phyloP scores from a whole-genome alignment of 2,888 invertebrate species.

The Phyllotreta striolata region DNA sequence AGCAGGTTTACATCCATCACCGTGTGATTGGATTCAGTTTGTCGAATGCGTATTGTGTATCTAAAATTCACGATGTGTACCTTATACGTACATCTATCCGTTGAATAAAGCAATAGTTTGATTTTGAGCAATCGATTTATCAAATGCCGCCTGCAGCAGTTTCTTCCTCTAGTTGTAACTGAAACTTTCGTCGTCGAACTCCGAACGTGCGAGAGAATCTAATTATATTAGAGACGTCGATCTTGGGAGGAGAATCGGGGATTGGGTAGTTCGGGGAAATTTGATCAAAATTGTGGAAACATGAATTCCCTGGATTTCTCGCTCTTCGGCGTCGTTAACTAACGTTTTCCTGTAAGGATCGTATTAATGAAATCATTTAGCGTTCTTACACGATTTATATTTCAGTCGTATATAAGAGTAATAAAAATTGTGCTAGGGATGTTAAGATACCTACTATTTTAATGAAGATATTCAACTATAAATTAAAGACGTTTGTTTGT shows the following conservation, averaged over 20 bases:
- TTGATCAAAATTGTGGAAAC: slow-evolving; percentile 20
- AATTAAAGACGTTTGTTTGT: no score
- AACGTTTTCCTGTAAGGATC: no score
- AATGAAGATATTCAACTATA: no score
- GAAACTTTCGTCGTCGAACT: slow-evolving; percentile 21
- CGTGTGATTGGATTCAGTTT: slow-evolving; percentile 26
- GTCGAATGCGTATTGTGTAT: slow-evolving; percentile 14
- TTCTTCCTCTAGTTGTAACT: slow-evolving; percentile 3
- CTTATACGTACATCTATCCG: slow-evolving; percentile 10
- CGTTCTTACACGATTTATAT: no score
- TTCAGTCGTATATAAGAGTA: no score
- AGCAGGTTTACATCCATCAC: slow-evolving; percentile 28
- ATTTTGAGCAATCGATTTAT: slow-evolving; percentile 33
- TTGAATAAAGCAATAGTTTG: slow-evolving; percentile 35
- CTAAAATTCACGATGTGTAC: slow-evolving; percentile 11
- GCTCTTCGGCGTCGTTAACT: no score
- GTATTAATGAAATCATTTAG: no score
- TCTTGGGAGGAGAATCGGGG: slow-evolving; percentile 14
- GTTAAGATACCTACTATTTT: no score
- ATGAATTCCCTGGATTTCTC: background rate
- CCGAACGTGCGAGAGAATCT: slow-evolving; percentile 20
- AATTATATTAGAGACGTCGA: slow-evolving; percentile 17
- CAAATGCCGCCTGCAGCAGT: slow-evolving; percentile 27
- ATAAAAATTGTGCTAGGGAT: no score
- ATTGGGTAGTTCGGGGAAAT: slow-evolving; percentile 15